Evolutionary conservation across 1,140 invertebrate species (phyloP), one percentile per base, ranked within the genome.

Genomic region (Procambarus virginalis): DNA sequence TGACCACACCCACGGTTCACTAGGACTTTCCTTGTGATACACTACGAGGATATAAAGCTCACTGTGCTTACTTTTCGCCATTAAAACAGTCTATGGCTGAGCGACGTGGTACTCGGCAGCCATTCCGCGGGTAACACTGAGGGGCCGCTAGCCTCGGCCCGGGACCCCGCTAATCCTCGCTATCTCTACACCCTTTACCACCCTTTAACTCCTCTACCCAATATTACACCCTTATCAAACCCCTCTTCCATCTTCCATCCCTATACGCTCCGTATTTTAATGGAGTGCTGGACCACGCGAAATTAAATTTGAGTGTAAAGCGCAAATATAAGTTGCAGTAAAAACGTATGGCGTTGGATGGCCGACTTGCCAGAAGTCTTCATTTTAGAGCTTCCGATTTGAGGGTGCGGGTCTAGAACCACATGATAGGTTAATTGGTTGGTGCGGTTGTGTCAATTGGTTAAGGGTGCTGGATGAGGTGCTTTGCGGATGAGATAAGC

Each of bases 71-170:
- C 78, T 80, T 80, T 80, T 80, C 78, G 78, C 78, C 78, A 80
- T 80, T 80, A 80, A 80, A 80, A 80, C 49, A 80, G 78, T 80
- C 78, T 80, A 80, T 80, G 78, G 78, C 78, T 58, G 78, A 49
- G 78, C 78, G 78, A 80, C 78, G 78, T 80, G 78, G 78, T 80
- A 80, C 78, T 80, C 78, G 78, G 78, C 78, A 80, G 78, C 78
- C 78, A 80, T 80, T 80, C 78, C 78, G 78, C 78, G 78, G 78
- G 78, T 80, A 80, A 80, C 78, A 80, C 78, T 80, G 78, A 80
- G 78, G 78, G 78, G 78, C 78, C 78, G 78, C 78, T 80, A 80
- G 78, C 78, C 78, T 80, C 78, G 49, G 58, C 78, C 34, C 78
- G 78, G 78, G 78, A 80, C 49, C 78, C 78, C 78, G 34, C 6